A percentile compares a stretch with the other conserved stretches of the same genome.
Conservation (phyloP, 2,113 vertebrate genomes). For the Sphaerodactylus townsendi region DNA sequence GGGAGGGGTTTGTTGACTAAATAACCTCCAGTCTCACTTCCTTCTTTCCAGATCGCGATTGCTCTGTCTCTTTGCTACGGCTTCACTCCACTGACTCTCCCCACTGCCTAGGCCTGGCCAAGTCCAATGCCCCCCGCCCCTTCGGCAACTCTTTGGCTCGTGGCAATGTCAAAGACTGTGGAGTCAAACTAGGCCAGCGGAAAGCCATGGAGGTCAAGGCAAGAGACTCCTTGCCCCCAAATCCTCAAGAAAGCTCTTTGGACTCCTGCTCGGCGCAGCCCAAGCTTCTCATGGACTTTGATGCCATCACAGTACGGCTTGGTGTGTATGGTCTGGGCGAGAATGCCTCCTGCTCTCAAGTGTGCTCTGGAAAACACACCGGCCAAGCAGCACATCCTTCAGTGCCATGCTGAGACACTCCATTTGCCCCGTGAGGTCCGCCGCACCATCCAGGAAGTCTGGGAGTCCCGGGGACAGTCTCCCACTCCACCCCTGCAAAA, state of each 20-base stretch:
- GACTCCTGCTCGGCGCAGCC: slow-evolving; percentile 3
- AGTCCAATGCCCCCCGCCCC: neutral
- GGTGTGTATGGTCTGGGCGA: slow-evolving; percentile 85
- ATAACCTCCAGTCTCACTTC: neutral
- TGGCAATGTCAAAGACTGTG: neutral
- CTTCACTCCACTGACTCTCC: neutral
- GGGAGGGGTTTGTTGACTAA: too few relatives aligned
- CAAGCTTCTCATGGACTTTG: slow-evolving; percentile 81
- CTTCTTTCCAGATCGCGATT: slow-evolving; percentile 1
- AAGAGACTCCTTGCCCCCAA: neutral
- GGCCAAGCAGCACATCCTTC: slow-evolving; percentile 76
- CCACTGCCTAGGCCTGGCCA: neutral
- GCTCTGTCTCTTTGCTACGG: slow-evolving; percentile 20
- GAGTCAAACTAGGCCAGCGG: neutral
- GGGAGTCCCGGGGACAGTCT: slow-evolving; percentile 73
- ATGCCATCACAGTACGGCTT: slow-evolving; percentile 76
- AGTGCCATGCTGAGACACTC: slow-evolving; percentile 77
- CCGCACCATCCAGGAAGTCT: slow-evolving; percentile 72
- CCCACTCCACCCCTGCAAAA: neutral
- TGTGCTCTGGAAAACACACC: slow-evolving; percentile 71
- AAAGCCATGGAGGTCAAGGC: accelerated
- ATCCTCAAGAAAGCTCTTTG: neutral
- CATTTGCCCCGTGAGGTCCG: slow-evolving; percentile 62
- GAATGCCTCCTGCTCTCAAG: slow-evolving; percentile 74
- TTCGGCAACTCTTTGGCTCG: neutral